Evolutionary conservation across 2,113 vertebrate genomes (phyloP).

Genomic region (Channa maculata): DNA sequence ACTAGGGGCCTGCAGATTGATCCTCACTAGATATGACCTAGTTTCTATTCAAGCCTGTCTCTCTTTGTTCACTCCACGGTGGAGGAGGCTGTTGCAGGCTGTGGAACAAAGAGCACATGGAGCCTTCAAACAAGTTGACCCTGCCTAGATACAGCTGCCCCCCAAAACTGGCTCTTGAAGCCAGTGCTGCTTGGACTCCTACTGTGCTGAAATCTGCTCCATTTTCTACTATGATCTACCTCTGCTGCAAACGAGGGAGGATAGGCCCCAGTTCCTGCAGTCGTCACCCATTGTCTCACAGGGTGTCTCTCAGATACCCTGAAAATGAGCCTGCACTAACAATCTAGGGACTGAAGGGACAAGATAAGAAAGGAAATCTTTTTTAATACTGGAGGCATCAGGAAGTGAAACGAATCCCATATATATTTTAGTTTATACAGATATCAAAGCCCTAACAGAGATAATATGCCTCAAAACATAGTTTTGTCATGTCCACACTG

Average conservation of each 20-base stretch:
- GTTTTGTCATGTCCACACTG: constrained; percentile 7
- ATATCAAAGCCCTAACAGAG: background rate
- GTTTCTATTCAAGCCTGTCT: constrained; percentile 75
- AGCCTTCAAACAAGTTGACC: constrained; percentile 56
- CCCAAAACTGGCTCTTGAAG: constrained; percentile 30
- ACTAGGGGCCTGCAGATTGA: constrained; percentile 67
- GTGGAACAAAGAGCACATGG: constrained; percentile 69
- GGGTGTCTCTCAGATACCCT: constrained; percentile 8
- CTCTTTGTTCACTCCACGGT: constrained; percentile 75
- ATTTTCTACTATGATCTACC: constrained; percentile 49
- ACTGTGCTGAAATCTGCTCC: constrained; percentile 27
- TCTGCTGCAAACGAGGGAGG: constrained; percentile 33
- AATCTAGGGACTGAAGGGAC: constrained; percentile 12
- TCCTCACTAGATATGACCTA: constrained; percentile 81
- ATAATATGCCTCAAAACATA: background rate
- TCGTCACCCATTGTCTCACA: constrained; percentile 7
- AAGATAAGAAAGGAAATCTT: constrained; percentile 5
- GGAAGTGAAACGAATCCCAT: background rate
- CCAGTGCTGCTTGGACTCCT: constrained; percentile 18
- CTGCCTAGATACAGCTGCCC: constrained; percentile 45
- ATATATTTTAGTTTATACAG: background rate
- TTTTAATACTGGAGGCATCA: constrained; percentile 1
- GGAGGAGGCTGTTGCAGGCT: constrained; percentile 59
- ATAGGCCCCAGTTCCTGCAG: constrained; percentile 31
- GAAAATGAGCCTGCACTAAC: constrained; percentile 13